Conservation (phyloP, 2,797 vertebrate genomes). For the Emydoidea blandingii region DNA sequence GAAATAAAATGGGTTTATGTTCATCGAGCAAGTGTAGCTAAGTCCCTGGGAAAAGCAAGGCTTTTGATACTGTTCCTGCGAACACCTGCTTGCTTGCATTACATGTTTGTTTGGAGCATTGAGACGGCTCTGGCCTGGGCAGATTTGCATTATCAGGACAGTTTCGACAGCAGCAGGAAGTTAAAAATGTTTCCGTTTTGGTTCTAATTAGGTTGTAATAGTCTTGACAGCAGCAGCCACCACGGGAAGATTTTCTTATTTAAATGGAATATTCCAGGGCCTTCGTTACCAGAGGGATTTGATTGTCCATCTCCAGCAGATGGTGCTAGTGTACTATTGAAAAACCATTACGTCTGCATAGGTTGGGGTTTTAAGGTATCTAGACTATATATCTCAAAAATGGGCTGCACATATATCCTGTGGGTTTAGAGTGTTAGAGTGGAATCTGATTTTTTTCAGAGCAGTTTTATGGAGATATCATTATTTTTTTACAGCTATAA, state of each 20-base stretch:
- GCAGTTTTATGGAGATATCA: conserved; percentile 78
- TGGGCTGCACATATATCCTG: conserved; percentile 43
- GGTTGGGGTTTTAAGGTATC: conserved; percentile 28
- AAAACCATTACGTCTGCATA: not conserved
- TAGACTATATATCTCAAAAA: conserved; percentile 35
- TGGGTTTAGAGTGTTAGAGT: conserved; percentile 54
- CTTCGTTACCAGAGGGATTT: not conserved
- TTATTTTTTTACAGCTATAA: conserved; percentile 79
- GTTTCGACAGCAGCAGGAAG: not conserved
- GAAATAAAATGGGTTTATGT: not conserved
- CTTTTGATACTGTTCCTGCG: not conserved
- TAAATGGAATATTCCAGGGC: conserved; percentile 43
- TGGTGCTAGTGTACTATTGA: conserved; percentile 57
- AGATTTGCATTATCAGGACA: conserved; percentile 24
- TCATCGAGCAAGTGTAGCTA: not conserved
- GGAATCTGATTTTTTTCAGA: conserved; percentile 71
- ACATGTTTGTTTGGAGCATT: not conserved
- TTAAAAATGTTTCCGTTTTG: conserved; percentile 33
- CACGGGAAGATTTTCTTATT: not conserved
- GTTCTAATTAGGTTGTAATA: conserved; percentile 46
- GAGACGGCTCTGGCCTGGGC: not conserved
- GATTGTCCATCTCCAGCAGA: conserved; percentile 54
- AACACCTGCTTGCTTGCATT: not conserved
- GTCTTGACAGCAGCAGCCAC: not conserved
- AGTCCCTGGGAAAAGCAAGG: not conserved